Evolutionary conservation across 2,888 invertebrate species (phyloP), one percentile per base, ranked within the genome.

Genomic region (Argyra leucocephala): DNA sequence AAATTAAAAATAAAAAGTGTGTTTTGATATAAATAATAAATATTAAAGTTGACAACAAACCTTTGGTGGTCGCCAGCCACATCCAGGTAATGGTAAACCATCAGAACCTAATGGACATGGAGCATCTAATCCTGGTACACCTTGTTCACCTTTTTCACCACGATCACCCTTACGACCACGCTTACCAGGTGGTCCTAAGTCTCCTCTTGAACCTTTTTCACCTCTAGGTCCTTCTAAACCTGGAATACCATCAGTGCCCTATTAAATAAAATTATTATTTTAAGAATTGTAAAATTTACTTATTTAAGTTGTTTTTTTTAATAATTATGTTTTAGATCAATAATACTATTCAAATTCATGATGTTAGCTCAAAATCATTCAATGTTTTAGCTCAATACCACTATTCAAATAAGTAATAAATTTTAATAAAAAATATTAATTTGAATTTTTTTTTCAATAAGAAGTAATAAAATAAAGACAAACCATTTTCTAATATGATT

Each of bases 91-190:
- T 69, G 97, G 97, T 75, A 97, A 84, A 68, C 98, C 98, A 81
- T 98, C 96, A 63, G 90, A 88, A 66, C 96, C 98, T 66, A 96
- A 83, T 70, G 98, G 98, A 83, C 98, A 98, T n/a, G 97, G 97
- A 61, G 98, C 98, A 82, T 98, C 97, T 74, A 98, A 83, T 57
- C 97, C 97, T 48, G 96, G 97, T 71, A 96, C 95, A 72, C 97
- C 97, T 84, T 93, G 93, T 75, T 95, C 95, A 66, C 96, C 96
- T 81, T 93, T 93, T 75, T 91, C 90, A 58, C 96, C 96, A 75
- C 89, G 89, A 80, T 93, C 91, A 37, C 96, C 96, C 81, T 92
- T 93, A 72, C 91, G 86, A 65, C 96, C 96, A 73, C 94, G 86
- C 81, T 92, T 93, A 67, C 96, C 96, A 68, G 86, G 82, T 65